Evolutionary conservation across 2,888 invertebrate species (phyloP), one percentile per base, ranked within the genome.

Genomic region (Papilio elwesi): DNA sequence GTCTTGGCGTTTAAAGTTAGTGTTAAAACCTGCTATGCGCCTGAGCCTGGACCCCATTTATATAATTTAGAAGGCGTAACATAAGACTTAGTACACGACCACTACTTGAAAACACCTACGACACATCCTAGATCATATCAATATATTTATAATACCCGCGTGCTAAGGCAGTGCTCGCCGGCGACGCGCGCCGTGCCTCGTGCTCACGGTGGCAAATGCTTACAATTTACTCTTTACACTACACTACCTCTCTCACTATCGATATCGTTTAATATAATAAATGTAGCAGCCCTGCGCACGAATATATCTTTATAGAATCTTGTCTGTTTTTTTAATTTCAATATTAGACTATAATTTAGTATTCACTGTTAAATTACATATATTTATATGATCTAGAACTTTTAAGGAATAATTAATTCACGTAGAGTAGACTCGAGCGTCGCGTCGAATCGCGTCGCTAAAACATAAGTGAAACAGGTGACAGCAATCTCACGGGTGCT

Each of bases 381-480:
- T 93, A 93, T 93, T 93, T 91, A 92, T 93, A 93, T 92, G 93
- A 93, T 93, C 93, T 93, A 93, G 93, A 93, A 93, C 90, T 87
- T 84, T 91, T 87, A 85, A 87, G 85, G 85, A 89, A 87, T 88
- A 87, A 86, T 86, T 83, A 83, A 82, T 83, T 66, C 70, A 76
- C 63, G 70, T 74, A 74, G 15, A 47, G 74, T 83, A 76, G 64
- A 82, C 81, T 83, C 78, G 82, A 80, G 79, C 79, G 77, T 80
- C 78, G 77, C 80, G 78, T 75, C 76, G 75, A 78, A 76, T 74
- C 77, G 76, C 78, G 76, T 74, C 77, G 76, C 43, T 38, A 3
- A 6, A 82, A 80, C 73, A 74, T n/a, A 78, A 76, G 66, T 62
- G 73, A 57, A 74, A 78, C 74, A 76, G 68, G 78, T 65, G 47